Conservation (phyloP, 2,888 invertebrate species). For the Trichacis sp. region DNA sequence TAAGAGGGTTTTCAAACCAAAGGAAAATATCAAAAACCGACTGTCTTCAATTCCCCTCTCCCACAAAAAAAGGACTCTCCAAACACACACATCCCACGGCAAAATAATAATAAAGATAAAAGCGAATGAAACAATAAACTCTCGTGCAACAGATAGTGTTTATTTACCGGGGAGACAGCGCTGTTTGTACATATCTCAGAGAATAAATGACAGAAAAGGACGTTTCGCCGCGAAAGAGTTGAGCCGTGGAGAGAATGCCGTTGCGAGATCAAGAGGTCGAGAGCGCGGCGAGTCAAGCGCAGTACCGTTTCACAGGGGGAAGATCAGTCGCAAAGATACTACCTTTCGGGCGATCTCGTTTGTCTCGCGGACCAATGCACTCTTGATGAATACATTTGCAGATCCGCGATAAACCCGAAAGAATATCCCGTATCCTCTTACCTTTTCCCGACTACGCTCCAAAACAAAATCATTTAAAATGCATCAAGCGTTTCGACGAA, state of each 20-base stretch:
- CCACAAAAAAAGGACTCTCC: background rate
- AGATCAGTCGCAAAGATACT: slow-evolving; percentile 40
- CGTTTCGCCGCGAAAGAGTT: slow-evolving; percentile 31
- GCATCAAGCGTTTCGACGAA: no score
- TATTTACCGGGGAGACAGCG: slow-evolving; percentile 18
- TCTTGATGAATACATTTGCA: slow-evolving; percentile 2
- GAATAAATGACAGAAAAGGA: slow-evolving; percentile 35
- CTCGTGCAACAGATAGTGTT: slow-evolving; percentile 20
- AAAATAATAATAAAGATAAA: slow-evolving; percentile 22
- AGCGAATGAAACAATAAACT: background rate
- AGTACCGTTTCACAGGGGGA: slow-evolving; percentile 25
- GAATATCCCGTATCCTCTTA: background rate
- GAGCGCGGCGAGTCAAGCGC: slow-evolving; percentile 31
- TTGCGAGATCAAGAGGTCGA: slow-evolving; percentile 44
- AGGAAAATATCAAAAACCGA: no score
- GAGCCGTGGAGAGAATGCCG: slow-evolving; percentile 37
- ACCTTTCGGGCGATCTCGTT: slow-evolving; percentile 27
- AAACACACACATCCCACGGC: background rate
- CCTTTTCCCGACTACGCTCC: no score
- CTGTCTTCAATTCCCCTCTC: no score
- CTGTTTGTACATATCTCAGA: slow-evolving; percentile 31
- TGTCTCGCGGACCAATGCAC: slow-evolving; percentile 4
- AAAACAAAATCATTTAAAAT: background rate
- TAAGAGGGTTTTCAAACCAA: no score
- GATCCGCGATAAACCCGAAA: slow-evolving; percentile 3